A percentile compares a stretch with the other conserved stretches of the same genome.
phyloP scores from a whole-genome alignment of 2,888 invertebrate genomes.

The Megastigmus dorsalis region DNA sequence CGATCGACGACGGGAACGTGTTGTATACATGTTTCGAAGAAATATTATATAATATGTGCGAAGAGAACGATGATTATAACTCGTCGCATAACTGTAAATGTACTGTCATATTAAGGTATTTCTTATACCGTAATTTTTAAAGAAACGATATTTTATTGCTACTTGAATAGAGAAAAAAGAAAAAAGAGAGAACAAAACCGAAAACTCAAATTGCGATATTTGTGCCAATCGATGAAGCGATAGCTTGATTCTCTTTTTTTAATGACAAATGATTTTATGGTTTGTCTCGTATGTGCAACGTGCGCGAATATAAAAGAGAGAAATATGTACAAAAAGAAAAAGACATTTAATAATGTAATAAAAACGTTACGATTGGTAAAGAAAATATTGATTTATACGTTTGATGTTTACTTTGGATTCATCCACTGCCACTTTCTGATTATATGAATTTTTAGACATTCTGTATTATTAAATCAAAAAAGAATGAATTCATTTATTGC shows the following conservation, averaged over 20 bases:
- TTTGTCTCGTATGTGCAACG: constrained; percentile 7
- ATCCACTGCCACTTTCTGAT: constrained; percentile 69
- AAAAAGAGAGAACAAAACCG: not conserved
- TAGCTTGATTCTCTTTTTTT: constrained; percentile 24
- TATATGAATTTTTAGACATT: constrained; percentile 58
- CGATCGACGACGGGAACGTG: constrained; percentile 22
- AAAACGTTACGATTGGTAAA: constrained; percentile 26
- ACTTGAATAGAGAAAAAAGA: constrained; percentile 52
- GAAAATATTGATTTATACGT: constrained; percentile 21
- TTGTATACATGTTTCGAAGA: constrained; percentile 39
- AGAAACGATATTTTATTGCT: constrained; percentile 60
- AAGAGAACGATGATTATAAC: constrained; percentile 5
- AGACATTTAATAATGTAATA: constrained; percentile 3
- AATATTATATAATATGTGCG: constrained; percentile 22
- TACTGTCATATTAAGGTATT: constrained; percentile 54
- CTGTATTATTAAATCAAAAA: not conserved
- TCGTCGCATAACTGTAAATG: constrained; percentile 31
- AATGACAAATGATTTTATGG: constrained; percentile 16
- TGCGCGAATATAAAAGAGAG: not conserved
- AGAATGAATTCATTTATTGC: not conserved
- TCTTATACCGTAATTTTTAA: constrained; percentile 60
- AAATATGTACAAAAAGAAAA: constrained; percentile 21
- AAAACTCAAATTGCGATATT: constrained; percentile 20
- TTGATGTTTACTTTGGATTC: constrained; percentile 59
- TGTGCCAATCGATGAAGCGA: constrained; percentile 40